phyloP scores from a whole-genome alignment of 1,140 invertebrate genomes.

The Zaprionus camerounensis region DNA sequence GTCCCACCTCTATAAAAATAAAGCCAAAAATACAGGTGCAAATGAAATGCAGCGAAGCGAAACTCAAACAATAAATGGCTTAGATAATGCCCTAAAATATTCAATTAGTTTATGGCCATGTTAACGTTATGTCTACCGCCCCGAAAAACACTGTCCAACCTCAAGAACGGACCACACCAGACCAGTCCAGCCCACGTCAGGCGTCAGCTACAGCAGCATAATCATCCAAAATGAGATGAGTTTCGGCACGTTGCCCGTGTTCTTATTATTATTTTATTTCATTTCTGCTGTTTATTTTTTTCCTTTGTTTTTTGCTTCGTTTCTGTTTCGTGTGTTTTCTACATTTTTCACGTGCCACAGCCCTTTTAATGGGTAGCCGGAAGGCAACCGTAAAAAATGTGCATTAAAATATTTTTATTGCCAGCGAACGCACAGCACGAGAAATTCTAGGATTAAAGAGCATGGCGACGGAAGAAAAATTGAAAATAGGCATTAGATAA shows the following conservation, averaged over 20 bases:
- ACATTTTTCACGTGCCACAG: constrained; percentile 50
- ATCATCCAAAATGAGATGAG: constrained; percentile 59
- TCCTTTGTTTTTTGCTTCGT: constrained; percentile 27
- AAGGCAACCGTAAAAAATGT: constrained; percentile 59
- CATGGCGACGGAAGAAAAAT: constrained; percentile 49
- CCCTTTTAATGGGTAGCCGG: constrained; percentile 66
- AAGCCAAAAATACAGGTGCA: constrained; percentile 49
- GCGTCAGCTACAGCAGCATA: constrained; percentile 38
- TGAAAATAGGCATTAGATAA: constrained; percentile 78
- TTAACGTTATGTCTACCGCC: constrained; percentile 43
- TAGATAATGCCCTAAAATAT: constrained; percentile 80
- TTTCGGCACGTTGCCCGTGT: constrained; percentile 37
- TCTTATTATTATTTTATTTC: constrained; percentile 59
- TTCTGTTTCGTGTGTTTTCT: constrained; percentile 29
- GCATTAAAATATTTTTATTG: constrained; percentile 83
- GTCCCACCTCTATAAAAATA: background rate
- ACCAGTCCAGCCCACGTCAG: background rate
- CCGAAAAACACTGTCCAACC: constrained; percentile 10
- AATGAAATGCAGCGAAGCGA: constrained; percentile 75
- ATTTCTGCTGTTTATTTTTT: constrained; percentile 45
- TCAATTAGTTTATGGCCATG: constrained; percentile 81
- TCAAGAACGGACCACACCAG: background rate
- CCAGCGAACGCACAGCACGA: constrained; percentile 27
- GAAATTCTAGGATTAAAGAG: constrained; percentile 56
- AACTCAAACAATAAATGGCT: constrained; percentile 79